Conservation (phyloP, 2,888 invertebrate species). For the Callyntrura guangdongensis region DNA sequence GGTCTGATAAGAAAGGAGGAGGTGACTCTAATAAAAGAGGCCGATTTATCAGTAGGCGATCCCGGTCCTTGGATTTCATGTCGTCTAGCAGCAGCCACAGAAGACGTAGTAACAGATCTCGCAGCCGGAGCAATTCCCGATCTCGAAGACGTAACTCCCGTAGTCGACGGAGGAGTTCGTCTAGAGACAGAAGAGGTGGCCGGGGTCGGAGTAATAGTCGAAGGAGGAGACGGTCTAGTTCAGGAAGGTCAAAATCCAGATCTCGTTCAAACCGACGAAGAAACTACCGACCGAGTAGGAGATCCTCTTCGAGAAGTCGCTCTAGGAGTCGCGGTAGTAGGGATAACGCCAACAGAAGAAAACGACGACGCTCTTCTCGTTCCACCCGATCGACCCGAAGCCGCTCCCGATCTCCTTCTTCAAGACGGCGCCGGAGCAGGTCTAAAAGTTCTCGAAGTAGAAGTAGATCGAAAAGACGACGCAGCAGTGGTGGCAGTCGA, state of each 20-base stretch:
- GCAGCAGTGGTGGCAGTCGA: too few species aligned
- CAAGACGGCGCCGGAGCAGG: constrained; percentile 85
- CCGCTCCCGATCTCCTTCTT: constrained; percentile 85
- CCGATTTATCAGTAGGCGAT: constrained; percentile 5
- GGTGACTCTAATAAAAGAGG: constrained; percentile 8
- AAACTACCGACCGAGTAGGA: constrained; percentile 27
- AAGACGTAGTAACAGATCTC: constrained; percentile 14
- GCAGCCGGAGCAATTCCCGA: too few species aligned
- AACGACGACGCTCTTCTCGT: constrained; percentile 80
- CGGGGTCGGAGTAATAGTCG: constrained; percentile 18
- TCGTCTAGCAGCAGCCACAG: not conserved
- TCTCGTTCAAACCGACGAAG: constrained; percentile 61
- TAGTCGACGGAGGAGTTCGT: constrained; percentile 21
- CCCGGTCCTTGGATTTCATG: not conserved
- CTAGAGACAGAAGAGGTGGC: constrained; percentile 41
- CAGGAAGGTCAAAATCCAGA: constrained; percentile 53
- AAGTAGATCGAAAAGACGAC: constrained; percentile 65
- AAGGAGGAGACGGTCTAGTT: constrained; percentile 44
- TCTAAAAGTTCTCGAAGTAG: too few species aligned
- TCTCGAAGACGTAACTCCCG: constrained; percentile 45
- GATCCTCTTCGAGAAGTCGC: constrained; percentile 59
- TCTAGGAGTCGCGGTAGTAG: constrained; percentile 67
- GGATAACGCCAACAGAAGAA: constrained; percentile 32
- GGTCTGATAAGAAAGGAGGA: constrained; percentile 47
- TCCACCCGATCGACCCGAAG: constrained; percentile 82